A percentile compares a stretch with the other conserved stretches of the same genome.
Evolutionary conservation across 2,888 invertebrate genomes (phyloP).

Genomic region (Melipona bicolor): DNA sequence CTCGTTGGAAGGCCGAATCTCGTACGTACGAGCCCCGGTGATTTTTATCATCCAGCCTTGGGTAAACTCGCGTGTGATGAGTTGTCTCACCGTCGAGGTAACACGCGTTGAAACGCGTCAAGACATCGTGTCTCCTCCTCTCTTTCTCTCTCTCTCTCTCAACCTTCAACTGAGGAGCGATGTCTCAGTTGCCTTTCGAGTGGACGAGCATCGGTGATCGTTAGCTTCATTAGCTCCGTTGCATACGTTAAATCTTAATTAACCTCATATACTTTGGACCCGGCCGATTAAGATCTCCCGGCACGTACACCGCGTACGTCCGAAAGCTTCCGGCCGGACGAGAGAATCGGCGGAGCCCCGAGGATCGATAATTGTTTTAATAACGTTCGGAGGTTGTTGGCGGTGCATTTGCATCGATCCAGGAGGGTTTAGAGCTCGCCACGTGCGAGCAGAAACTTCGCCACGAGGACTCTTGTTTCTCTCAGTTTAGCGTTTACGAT

Average conservation of each 20-base stretch:
- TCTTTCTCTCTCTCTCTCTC: conserved; percentile 25
- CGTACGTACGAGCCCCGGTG: conserved; percentile 25
- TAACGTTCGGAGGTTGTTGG: background rate
- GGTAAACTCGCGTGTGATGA: conserved; percentile 12
- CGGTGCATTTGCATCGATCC: background rate
- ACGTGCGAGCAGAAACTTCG: background rate
- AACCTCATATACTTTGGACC: conserved; percentile 63
- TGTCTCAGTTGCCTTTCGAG: background rate
- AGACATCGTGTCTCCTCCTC: conserved; percentile 38
- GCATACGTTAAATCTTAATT: conserved; percentile 74
- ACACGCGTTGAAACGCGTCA: conserved; percentile 7
- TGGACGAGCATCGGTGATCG: conserved; percentile 38
- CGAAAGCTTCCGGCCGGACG: background rate
- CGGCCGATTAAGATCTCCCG: conserved; percentile 56
- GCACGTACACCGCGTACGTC: background rate
- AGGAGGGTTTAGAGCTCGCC: background rate
- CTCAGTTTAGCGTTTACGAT: conserved; percentile 1
- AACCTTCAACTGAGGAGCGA: conserved; percentile 37
- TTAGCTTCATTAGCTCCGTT: conserved; percentile 67
- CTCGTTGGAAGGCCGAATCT: conserved; percentile 53
- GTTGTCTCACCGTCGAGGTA: background rate
- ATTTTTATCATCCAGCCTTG: conserved; percentile 50
- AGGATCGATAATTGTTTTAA: conserved; percentile 8
- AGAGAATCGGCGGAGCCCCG: background rate
- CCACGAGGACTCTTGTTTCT: background rate